A percentile compares a stretch with the other conserved stretches of the same genome.
phyloP scores from a whole-genome alignment of 2,888 invertebrate genomes.

The Leptinotarsa tumamoca region DNA sequence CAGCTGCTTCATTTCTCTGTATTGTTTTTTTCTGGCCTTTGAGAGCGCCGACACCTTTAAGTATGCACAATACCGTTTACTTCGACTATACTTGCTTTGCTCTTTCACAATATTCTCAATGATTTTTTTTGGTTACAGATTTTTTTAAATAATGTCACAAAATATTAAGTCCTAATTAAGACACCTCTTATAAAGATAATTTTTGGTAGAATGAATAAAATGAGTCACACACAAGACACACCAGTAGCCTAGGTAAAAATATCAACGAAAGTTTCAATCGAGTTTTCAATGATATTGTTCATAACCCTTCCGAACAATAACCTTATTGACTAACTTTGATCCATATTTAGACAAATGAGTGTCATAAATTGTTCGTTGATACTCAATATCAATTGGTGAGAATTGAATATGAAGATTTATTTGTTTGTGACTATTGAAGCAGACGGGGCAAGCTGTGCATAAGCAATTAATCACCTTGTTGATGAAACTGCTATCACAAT shows the following conservation, averaged over 20 bases:
- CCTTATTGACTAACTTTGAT: not conserved
- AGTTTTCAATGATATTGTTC: not conserved
- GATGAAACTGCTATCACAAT: not conserved
- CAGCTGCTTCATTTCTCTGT: too few relatives aligned
- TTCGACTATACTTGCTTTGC: too few relatives aligned
- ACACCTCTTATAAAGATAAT: too few relatives aligned
- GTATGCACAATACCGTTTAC: too few relatives aligned
- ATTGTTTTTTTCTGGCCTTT: too few relatives aligned
- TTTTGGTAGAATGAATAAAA: too few relatives aligned
- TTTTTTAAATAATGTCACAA: too few relatives aligned
- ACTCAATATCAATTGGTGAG: not conserved
- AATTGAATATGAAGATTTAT: slow-evolving; percentile 10
- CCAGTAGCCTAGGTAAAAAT: not conserved
- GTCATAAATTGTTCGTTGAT: slow-evolving; percentile 10
- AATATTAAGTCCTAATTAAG: too few relatives aligned
- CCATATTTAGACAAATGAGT: slow-evolving; percentile 3
- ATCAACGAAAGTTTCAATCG: not conserved
- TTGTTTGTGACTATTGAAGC: slow-evolving; percentile 3
- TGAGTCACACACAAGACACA: too few relatives aligned
- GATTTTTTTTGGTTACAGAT: too few relatives aligned
- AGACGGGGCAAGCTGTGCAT: not conserved
- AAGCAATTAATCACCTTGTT: slow-evolving; percentile 5
- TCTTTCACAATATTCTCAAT: too few relatives aligned
- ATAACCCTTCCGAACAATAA: slow-evolving; percentile 11
- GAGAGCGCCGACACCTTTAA: too few relatives aligned